These are phyloP conservation scores for Rhamnusium bicolor DNA, from an alignment of 2,888 invertebrate genomes.

Conservation along the genomic window DNA sequence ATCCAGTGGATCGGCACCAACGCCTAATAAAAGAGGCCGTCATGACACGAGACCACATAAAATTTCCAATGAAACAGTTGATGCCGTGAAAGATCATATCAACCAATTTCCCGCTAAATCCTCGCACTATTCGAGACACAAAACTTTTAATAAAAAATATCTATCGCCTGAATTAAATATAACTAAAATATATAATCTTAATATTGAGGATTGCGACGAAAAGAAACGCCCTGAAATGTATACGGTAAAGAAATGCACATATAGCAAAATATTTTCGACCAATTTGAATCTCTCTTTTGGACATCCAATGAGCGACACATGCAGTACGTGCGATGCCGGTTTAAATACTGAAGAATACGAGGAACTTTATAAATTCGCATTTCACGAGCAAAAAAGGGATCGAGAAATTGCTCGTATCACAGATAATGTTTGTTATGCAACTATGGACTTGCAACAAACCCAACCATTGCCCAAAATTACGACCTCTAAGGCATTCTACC, in stretches of 20 bases:
- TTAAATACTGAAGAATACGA: background rate
- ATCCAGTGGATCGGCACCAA: conserved; percentile 31
- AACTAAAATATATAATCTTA: conserved; percentile 11
- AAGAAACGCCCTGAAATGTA: conserved; percentile 5
- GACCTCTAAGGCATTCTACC: too few species aligned
- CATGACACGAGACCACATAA: conserved; percentile 39
- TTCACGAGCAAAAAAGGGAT: conserved; percentile 11
- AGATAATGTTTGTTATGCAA: conserved; percentile 36
- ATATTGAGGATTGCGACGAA: conserved; percentile 27
- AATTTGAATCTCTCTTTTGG: conserved; percentile 37
- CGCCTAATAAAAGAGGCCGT: conserved; percentile 35
- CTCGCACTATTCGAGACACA: conserved; percentile 39
- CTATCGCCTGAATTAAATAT: conserved; percentile 34
- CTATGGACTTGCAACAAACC: too few species aligned
- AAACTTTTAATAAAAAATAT: conserved; percentile 37
- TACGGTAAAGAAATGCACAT: conserved; percentile 13
- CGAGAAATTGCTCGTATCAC: background rate
- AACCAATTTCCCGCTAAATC: conserved; percentile 38
- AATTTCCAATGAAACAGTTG: conserved; percentile 30
- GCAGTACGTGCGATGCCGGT: conserved; percentile 36
- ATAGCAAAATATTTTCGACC: conserved; percentile 11
- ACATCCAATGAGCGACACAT: conserved; percentile 36
- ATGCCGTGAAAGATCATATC: conserved; percentile 34
- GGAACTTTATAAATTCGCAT: conserved; percentile 18
- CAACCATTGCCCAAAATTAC: conserved; percentile 49